Base-by-base conservation (phyloP, 2,113 vertebrate genomes). In the Amazona vittata region DNA sequence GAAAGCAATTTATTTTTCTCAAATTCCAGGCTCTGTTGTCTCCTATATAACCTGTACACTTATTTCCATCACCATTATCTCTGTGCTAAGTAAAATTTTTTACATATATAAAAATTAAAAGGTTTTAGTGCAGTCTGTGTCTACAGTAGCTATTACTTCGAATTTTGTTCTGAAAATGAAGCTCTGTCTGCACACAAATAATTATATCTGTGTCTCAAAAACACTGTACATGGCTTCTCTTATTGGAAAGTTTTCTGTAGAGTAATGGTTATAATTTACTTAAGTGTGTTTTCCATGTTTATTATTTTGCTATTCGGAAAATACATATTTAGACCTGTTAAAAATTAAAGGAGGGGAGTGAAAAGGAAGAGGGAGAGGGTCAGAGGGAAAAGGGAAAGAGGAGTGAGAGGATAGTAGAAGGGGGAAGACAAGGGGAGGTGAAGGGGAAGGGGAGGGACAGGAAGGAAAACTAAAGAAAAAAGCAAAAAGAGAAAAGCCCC, bases 211-310 rank as follows among this genome's bases (percentile, higher is more conserved):
- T 84, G 5, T 26, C 16, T 55, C 16, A 79, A 53, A 91, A 91
- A 17, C 9, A n/a, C 6, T 63, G 20, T 2, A 28, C 0, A 4
- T 68, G 14, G 1, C 4, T 83, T 59, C 8, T 57, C 2, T 50
- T 60, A 39, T 39, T 33, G 25, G 9, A 80, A 49, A 7, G 0
- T 22, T 83, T 81, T 86, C 15, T 74, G 14, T 11, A 41, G 26
- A 65, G 39, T 53, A 64, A 67, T 37, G 14, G 4, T 18, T 75
- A 24, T 47, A 64, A 64, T 50, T 89, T 71, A 22, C 33, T 59
- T 35, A 57, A 29, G 2, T 41, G 3, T 68, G 3, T 55, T 79
- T 84, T 60, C 13, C 11, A 39, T 74, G 17, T 0, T 13, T 76
- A 6, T 31, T 64, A 0, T 29, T 28, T 67, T 71, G 9, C 46